Evolutionary conservation across 53 echinoderm and acorn worm species (phyloP), one percentile per base, ranked within the genome.

Genomic region (Holothuria leucospilota): DNA sequence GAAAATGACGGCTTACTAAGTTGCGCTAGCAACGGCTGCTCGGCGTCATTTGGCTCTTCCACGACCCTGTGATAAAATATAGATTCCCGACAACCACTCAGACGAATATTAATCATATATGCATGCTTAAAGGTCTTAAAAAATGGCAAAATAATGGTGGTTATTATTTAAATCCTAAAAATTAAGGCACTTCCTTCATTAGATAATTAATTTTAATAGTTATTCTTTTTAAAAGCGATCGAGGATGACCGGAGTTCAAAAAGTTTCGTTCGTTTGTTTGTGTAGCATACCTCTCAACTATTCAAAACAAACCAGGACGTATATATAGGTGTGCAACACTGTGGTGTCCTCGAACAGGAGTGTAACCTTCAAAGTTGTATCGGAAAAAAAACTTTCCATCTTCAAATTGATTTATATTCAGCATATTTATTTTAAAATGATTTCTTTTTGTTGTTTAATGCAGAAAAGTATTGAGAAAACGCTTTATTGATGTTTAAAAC

Each of bases 181-280:
- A 61, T 38, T 58, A 80, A 58, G 80, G 26, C 10, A 51, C 59
- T 80, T 80, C 39, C 52, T 80, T 61, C 61, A 29, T 61, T 61
- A 34, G 61, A 27, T 60, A 38, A 80, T 80, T 80, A 80, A 61
- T 59, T 80, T 59, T 20, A 80, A 28, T 53, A 60, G 59, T 20
- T 80, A 24, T 80, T 60, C 29, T 62, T 29, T 66, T 79, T 66
- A 82, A 27, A 62, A 63, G 53, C 46, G 91, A 65, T 87, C 91
- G 91, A 91, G 91, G 77, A 71, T 91, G 84, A 83, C 80, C 80
- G 60, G 80, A 61, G 80, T 80, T 80, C 80, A 61, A 56, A 91
- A 90, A 91, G 87, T 87, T 82, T 64, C 27, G 68, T 82, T 68
- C 67, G 91, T 91, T 79, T 87, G 91, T 91, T 86, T 59, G 87